Base-by-base conservation (phyloP, 2,797 vertebrate genomes). In the Tinamus major region DNA sequence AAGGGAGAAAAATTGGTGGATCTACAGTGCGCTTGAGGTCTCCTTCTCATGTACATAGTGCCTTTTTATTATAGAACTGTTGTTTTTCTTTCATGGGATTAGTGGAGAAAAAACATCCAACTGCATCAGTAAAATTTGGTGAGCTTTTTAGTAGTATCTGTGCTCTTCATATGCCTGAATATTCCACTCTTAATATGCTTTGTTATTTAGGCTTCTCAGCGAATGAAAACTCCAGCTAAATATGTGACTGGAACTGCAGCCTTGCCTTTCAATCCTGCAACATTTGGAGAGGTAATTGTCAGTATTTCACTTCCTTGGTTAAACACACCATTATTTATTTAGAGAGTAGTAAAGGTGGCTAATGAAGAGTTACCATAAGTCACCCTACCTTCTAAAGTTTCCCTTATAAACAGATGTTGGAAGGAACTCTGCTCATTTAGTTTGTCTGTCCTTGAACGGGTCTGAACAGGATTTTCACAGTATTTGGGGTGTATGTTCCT, bases 161-260 rank as follows among this genome's bases (percentile, higher is more conserved):
- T 82, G 39, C 44, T 53, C 3, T 62, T 88, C 10, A 13, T 10
- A 33, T 2, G 13, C 69, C 67, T 89, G 46, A 67, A 6, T 56
- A 17, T 71, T 88, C 39, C 6, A 12, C 27, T 91, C 44, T 78
- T 89, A 80, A 94, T 88, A 29, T 78, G 81, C 16, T 67, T 69
- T 87, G 83, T 92, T 97, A 68, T 63, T 93, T 96, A 99, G 99
- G 99, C 99, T 39, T 98, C 98, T 78, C 98, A 99, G 96, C 98
- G 99, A 95, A 99, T 99, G 97, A 99, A 99, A 97, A 99, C 99
- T 70, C 98, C 99, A 58, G 98, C 98, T 49, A 99, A 99, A 95
- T 99, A 99, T 78, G 98, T 98, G 83, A 98, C 99, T 37, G 99
- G 99, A 95, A 99, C 99, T 53, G 97, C 98, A 20, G 98, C 98